phyloP scores from a whole-genome alignment of 2,797 vertebrate species.

The Leptoclinus maculatus region DNA sequence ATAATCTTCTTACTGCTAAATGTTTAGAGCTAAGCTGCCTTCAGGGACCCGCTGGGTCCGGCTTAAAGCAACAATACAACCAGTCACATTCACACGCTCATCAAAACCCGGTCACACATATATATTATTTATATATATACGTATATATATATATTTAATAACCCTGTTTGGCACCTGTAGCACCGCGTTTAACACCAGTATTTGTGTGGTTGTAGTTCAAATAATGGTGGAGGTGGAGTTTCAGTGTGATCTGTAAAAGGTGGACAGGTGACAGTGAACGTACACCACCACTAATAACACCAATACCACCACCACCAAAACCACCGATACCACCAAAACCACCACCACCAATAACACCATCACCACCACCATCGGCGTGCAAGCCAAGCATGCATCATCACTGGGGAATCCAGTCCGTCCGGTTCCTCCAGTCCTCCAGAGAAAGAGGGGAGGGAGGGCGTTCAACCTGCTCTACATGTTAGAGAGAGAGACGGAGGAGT shows the following conservation, averaged over 20 bases:
- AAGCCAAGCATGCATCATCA: constrained; percentile 38
- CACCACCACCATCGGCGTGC: too few relatives aligned
- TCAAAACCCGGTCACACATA: constrained; percentile 23
- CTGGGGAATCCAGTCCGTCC: constrained; percentile 75
- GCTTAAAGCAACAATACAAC: constrained; percentile 45
- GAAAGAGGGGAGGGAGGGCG: constrained; percentile 28
- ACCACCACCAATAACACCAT: background rate
- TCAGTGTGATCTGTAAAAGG: constrained; percentile 15
- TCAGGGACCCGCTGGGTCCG: constrained; percentile 25
- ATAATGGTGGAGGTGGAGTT: constrained; percentile 27
- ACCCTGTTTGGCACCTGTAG: constrained; percentile 64
- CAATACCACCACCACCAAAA: too few relatives aligned
- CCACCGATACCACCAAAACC: background rate
- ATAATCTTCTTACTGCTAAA: background rate
- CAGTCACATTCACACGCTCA: constrained; percentile 43
- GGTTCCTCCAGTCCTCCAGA: constrained; percentile 55
- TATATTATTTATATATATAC: background rate
- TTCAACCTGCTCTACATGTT: constrained; percentile 36
- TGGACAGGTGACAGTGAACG: too few relatives aligned
- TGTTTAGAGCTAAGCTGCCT: constrained; percentile 41
- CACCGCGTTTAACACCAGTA: constrained; percentile 25
- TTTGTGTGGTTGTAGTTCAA: background rate
- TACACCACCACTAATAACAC: too few relatives aligned
- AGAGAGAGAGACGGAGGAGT: background rate
- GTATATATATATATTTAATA: background rate